Evolutionary conservation across 2,113 vertebrate genomes (phyloP).

Genomic region (Picathartes gymnocephalus): DNA sequence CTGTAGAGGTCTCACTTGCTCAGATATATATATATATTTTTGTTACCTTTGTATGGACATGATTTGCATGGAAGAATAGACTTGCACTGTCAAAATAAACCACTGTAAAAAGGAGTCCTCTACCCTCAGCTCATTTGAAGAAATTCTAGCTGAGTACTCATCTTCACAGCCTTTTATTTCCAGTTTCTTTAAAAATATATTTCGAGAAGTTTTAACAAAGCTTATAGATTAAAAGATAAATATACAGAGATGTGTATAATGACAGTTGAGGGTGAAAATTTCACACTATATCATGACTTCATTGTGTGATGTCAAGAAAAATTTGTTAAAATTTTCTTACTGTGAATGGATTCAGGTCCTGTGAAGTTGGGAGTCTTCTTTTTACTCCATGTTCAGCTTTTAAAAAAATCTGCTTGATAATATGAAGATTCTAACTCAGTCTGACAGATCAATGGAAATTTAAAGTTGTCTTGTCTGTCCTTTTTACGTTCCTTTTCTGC

Average conservation of each 20-base stretch:
- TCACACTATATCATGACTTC: background rate
- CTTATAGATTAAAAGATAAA: background rate
- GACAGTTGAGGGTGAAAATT: background rate
- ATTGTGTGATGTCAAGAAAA: background rate
- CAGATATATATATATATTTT: constrained; percentile 4
- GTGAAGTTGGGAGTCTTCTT: background rate
- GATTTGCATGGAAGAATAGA: constrained; percentile 60
- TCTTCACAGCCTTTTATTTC: background rate
- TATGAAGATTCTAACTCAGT: background rate
- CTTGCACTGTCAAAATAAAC: constrained; percentile 56
- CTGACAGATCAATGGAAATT: background rate
- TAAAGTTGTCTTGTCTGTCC: background rate
- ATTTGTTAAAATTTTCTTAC: background rate
- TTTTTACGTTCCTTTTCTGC: background rate
- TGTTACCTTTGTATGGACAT: background rate
- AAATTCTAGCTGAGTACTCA: constrained; percentile 63
- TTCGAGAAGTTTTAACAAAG: background rate
- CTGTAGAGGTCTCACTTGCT: constrained; percentile 34
- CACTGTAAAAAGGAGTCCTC: constrained; percentile 18
- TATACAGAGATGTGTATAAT: background rate
- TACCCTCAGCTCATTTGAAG: constrained; percentile 59
- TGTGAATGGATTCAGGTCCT: background rate
- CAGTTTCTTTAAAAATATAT: background rate
- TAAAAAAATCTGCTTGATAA: background rate
- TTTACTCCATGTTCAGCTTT: background rate